Base-by-base conservation (phyloP, 2,113 vertebrate genomes). In the Ochotona princeps region DNA sequence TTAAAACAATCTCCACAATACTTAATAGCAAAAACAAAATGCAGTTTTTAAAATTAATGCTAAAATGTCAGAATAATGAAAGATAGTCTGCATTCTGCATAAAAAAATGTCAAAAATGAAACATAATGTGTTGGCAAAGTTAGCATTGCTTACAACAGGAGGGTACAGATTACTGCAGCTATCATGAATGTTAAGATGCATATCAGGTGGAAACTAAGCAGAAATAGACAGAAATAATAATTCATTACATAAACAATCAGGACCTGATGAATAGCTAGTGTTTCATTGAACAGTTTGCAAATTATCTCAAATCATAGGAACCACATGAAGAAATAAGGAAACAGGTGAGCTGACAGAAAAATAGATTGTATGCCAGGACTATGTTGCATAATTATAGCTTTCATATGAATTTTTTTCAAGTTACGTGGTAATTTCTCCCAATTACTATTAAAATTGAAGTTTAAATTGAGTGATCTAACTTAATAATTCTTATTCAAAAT, bases 1-100 rank as follows among this genome's bases (percentile, higher is more conserved):
- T 87, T 98, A 96, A 95, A 89, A 28, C 96, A 97, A 96, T 93
- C 63, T 67, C 92, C 93, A 88, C 57, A 96, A 83, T 90, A 96
- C 93, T 98, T 98, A 96, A 97, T 96, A 63, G 30, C 0, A 1
- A 69, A 67, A 6, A 70, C 63, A 26, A 75, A 80, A 54, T 79
- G 63, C 65, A 91, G 32, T 38, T 30, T 65, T 44, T 89, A 90
- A 70, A 38, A 10, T 47, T 78, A n/a, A 66, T 61, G 12, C 23
- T 47, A 82, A 85, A 44, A 35, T 2, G 47, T 84, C 70, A 91
- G 25, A 47, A 85, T 14, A 84, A 21, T 5, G 30, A 38, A 57
- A 94, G 49, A 70, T 76, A 90, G 30, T 2, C 2, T 51, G 35
- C 25, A 21, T 8, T 2, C n/a, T 75, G 5, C 84, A 5, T 65